These are phyloP conservation scores for Heliornis fulica DNA, from an alignment of 2,113 vertebrate genomes.

Conservation along the genomic window DNA sequence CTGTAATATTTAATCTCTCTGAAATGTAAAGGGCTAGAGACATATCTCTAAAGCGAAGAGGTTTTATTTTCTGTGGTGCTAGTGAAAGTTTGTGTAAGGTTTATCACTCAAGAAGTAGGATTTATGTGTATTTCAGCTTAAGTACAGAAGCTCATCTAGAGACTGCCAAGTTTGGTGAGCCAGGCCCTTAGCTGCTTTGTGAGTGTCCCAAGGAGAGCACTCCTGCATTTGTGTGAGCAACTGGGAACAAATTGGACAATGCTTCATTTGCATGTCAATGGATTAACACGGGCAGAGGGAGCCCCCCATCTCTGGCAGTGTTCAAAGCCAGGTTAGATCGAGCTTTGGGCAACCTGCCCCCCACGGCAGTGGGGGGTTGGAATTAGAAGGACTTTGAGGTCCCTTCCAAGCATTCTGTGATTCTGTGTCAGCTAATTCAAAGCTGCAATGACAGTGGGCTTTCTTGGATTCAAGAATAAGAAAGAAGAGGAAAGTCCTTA, in stretches of 20 bases:
- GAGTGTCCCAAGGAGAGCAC: background rate
- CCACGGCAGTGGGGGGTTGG: no score
- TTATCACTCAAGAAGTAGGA: background rate
- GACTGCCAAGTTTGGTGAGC: background rate
- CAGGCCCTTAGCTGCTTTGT: background rate
- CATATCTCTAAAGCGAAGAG: background rate
- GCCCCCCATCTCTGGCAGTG: no score
- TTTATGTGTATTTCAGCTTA: background rate
- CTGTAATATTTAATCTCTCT: background rate
- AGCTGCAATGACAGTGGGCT: background rate
- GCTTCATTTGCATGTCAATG: conserved; percentile 18
- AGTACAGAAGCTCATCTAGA: background rate
- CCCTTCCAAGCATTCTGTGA: no score
- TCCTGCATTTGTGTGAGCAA: background rate
- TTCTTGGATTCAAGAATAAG: background rate
- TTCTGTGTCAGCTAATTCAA: background rate
- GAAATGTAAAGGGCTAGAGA: background rate
- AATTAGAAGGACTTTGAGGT: no score
- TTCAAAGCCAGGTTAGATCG: no score
- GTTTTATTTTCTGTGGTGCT: background rate
- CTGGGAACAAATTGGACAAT: background rate
- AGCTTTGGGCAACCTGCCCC: no score
- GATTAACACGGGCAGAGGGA: background rate
- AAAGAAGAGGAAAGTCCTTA: background rate
- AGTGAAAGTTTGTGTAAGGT: background rate